Evolutionary conservation across 1,140 invertebrate genomes (phyloP).

Genomic region (Micrasema minimum): DNA sequence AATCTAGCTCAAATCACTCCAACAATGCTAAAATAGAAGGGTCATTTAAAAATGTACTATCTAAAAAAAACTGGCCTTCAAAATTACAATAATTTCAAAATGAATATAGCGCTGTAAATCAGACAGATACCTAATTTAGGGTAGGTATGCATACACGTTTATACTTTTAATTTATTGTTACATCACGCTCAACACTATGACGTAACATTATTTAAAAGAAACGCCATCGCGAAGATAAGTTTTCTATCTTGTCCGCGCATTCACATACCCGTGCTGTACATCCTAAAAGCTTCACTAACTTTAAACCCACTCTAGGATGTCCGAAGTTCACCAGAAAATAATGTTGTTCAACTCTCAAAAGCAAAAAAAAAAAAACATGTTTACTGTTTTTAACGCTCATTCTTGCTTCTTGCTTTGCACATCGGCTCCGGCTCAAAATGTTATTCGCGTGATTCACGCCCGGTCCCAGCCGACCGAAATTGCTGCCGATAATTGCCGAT

Average conservation of each 20-base stretch:
- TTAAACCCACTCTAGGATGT: constrained; percentile 6
- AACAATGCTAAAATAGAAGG: too few species aligned
- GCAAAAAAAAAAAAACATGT: constrained; percentile 23
- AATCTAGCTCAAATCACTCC: too few species aligned
- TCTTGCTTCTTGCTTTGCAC: constrained; percentile 18
- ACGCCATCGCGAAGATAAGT: background rate
- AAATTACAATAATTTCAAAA: too few species aligned
- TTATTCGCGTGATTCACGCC: constrained; percentile 29
- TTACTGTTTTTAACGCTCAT: constrained; percentile 22
- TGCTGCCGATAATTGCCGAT: too few species aligned
- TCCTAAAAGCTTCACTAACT: background rate
- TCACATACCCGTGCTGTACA: background rate
- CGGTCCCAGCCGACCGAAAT: background rate
- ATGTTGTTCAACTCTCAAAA: constrained; percentile 5
- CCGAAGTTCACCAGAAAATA: background rate
- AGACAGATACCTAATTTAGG: too few species aligned
- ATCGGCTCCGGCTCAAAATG: constrained; percentile 23
- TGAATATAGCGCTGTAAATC: too few species aligned
- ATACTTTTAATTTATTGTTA: too few species aligned
- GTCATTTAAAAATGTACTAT: too few species aligned
- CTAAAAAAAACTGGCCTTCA: too few species aligned
- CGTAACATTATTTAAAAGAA: too few species aligned
- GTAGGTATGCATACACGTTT: too few species aligned
- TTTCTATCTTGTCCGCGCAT: background rate
- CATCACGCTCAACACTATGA: too few species aligned